These are phyloP conservation scores for Oscheius sp. DNA, from an alignment of 2,888 invertebrate genomes.

Conservation along the genomic window DNA sequence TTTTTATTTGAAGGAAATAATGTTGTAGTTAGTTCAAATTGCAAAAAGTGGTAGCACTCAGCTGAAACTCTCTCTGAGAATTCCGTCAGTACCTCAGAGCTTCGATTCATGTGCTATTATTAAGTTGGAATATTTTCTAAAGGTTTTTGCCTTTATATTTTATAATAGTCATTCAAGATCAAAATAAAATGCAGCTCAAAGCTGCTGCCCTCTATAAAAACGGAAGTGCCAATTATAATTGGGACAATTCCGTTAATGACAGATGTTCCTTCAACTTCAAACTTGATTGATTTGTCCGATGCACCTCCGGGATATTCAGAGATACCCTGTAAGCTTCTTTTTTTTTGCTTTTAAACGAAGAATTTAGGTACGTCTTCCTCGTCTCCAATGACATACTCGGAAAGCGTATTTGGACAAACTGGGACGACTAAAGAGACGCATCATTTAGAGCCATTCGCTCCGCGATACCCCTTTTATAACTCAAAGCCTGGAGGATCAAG, in stretches of 20 bases:
- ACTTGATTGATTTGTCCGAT: not conserved
- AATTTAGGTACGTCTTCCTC: not conserved
- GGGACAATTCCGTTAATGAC: slow-evolving; percentile 2
- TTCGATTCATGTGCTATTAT: slow-evolving; percentile 13
- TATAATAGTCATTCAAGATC: not conserved
- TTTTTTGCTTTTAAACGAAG: not conserved
- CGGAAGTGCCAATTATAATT: slow-evolving; percentile 8
- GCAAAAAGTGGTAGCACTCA: not conserved
- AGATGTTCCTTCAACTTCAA: not conserved
- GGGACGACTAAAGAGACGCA: slow-evolving; percentile 7
- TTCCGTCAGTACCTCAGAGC: slow-evolving; percentile 5
- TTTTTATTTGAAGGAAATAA: not conserved
- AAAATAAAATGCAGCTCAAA: not conserved
- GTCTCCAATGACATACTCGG: not conserved
- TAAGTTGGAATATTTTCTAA: slow-evolving; percentile 12
- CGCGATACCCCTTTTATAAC: slow-evolving; percentile 11
- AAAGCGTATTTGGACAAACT: slow-evolving; percentile 7
- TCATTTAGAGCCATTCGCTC: slow-evolving; percentile 17
- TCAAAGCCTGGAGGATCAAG: not conserved
- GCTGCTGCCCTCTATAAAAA: not conserved
- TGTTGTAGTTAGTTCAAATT: not conserved
- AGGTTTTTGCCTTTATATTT: no score
- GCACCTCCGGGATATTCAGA: slow-evolving; percentile 16
- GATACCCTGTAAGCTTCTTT: not conserved
- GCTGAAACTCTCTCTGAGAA: not conserved